Base-by-base conservation (phyloP, 2,113 vertebrate genomes). In the Ancistrus triradiatus region DNA sequence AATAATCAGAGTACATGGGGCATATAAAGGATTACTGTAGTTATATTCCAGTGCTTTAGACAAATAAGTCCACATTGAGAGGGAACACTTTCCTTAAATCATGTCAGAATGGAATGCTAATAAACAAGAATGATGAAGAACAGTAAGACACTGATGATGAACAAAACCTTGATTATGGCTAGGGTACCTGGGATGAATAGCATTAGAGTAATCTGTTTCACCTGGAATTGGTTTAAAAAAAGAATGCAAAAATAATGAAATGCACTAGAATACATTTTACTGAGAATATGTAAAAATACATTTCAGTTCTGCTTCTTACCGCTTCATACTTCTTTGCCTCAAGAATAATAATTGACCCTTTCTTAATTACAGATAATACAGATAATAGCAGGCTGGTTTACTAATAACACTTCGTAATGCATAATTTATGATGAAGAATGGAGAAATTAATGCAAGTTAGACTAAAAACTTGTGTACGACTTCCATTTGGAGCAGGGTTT, bases 41-140 rank as follows among this genome's bases (percentile, higher is more conserved):
- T 49, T 49, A n/a, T 49, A 24, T 25, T 25, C 22, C 22, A 8
- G 1, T 25, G n/a, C n/a, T 25, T 49, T 49, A 49, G 25, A 25
- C 6, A n/a, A 49, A 3, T 19, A 25, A n/a, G 13, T 7, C 7
- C 47, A 24, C 6, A n/a, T 49, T 25, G 13, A 24, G 2, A 25
- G 25, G 47, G 6, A 49, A n/a, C 11, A 49, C 25, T 49, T 25
- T n/a, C n/a, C n/a, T n/a, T n/a, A 49, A 24, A 24, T 49, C 22
- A 25, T n/a, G 47, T 24, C 6, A 49, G 22, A 49, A 49, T 49
- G 46, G 46, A 49, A 49, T 25, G 46, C n/a, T n/a, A n/a, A n/a
- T 49, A 49, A 49, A 49, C 21, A 49, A 25, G 22, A 49, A n/a
- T 10, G 8, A 49, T 22, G 25, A 25, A 24, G 22, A 49, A 24